Evolutionary conservation across 30 jellyfish, hydroid and myxozoan genomes (phyloP), one percentile per base, ranked within the genome.

Genomic region (Aurelia aurita): DNA sequence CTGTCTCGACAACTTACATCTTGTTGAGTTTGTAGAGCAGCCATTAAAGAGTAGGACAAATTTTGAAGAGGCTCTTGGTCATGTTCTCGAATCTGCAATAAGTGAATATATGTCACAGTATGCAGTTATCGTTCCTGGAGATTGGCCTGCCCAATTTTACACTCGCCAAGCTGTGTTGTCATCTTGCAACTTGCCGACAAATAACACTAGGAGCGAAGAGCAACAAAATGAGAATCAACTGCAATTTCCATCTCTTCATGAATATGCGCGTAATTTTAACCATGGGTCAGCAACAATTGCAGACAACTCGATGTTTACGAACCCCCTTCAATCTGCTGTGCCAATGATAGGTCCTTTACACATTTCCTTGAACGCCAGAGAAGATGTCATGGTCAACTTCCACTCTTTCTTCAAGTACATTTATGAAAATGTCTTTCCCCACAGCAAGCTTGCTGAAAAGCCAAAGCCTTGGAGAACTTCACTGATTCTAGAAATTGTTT

Each of bases 131-230:
- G 20, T 68, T 16, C 87, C 60, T 2, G 87, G 74, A n/a, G 87
- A 75, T 46, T 75, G 87, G 89, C 89, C 89, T 23, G 78, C 89
- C 8, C 89, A 59, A 47, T 77, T 35, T 35, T 35, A 35, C 47
- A 35, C 47, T 4, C 47, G 47, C 47, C 47, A 35, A 35, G 47
- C 47, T 35, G 47, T 35, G 13, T 35, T 35, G 5, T 35, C 47
- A 35, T 35, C 47, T 35, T 35, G 47, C 13, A 13, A 35, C 47
- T 35, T 35, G 29, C 73, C 34, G 73, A 61, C 1, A 22, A 22
- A 32, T 32, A n/a, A 61, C 12, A 61, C 26, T 1, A 59, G 72
- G 6, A 20, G 43, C 72, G 29, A 59, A 34, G 72, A 20, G 26
- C 43, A 59, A 59, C 26, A 20, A 59, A 59, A 34, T 34, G 26